A percentile compares a stretch with the other conserved stretches of the same genome.
Evolutionary conservation across 1,140 invertebrate species (phyloP).

Genomic region (Leptopilina clavipes): DNA sequence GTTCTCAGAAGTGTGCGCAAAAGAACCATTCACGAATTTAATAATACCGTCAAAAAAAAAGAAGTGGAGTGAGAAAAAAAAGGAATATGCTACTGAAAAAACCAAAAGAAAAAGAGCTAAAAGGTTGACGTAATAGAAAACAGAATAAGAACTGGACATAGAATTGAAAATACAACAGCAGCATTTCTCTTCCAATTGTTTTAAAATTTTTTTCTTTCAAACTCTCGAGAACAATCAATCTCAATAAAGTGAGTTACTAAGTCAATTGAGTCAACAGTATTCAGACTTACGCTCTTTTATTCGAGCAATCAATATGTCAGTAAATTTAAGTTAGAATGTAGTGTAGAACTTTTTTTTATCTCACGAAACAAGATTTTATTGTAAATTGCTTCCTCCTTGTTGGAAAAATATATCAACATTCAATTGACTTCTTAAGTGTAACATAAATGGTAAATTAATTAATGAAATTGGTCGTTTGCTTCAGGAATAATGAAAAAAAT

Average conservation of each 20-base stretch:
- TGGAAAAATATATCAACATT: too few relatives aligned
- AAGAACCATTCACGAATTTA: conserved; percentile 11
- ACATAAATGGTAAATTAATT: too few relatives aligned
- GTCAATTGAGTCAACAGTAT: not conserved
- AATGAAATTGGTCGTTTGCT: too few relatives aligned
- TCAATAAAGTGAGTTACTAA: not conserved
- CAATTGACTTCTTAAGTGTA: too few relatives aligned
- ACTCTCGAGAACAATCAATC: not conserved
- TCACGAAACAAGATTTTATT: not conserved
- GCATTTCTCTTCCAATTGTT: too few relatives aligned
- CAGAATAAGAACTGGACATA: not conserved
- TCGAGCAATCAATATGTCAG: not conserved
- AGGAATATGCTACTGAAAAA: too few relatives aligned
- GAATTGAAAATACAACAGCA: not conserved
- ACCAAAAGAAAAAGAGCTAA: not conserved
- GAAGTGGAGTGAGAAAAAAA: not conserved
- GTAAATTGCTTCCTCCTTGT: too few relatives aligned
- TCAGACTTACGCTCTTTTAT: not conserved
- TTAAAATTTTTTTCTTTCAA: not conserved
- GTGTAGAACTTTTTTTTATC: not conserved
- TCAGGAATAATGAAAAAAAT: too few relatives aligned
- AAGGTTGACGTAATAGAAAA: not conserved
- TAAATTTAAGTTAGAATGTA: not conserved
- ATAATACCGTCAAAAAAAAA: not conserved
- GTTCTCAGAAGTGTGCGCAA: not conserved